phyloP scores from a whole-genome alignment of 1,140 invertebrate species.

The Achroia grisella region DNA sequence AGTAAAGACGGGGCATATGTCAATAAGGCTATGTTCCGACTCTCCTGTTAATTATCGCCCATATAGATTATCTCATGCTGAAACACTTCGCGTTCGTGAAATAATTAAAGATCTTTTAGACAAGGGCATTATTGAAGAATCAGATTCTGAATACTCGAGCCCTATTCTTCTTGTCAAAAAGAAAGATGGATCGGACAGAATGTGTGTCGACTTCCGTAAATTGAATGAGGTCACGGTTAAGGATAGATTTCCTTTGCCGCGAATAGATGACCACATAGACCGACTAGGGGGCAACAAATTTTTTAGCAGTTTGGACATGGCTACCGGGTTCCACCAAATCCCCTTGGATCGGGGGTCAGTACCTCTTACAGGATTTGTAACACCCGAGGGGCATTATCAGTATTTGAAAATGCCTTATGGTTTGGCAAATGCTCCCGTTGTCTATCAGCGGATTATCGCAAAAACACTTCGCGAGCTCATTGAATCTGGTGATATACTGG shows the following conservation, averaged over 20 bases:
- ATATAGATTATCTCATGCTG: conserved; percentile 17
- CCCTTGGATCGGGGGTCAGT: neutral
- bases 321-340: conserved; percentile 11
- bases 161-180: conserved; percentile 48
- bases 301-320: conserved; percentile 10
- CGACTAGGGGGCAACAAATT: conserved; percentile 8
- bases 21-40: conserved; percentile 12
- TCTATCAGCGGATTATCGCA: conserved; percentile 3
- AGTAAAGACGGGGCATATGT: conserved; percentile 14
- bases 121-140: neutral
- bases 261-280: conserved; percentile 19
- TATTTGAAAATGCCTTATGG: conserved; percentile 14
- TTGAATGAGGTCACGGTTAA: conserved; percentile 31
- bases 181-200: conserved; percentile 28
- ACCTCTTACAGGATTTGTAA: conserved; percentile 7
- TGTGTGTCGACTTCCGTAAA: conserved; percentile 15
- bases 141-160: conserved; percentile 12
- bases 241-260: conserved; percentile 35
- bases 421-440: conserved; percentile 2
- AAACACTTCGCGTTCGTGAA: conserved; percentile 17
- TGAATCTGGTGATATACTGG: neutral
- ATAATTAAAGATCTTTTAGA: conserved; percentile 20
- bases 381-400: conserved; percentile 11
- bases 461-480: neutral
- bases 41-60: conserved; percentile 18